Conservation (phyloP, 2,888 invertebrate species). For the Trachelus iudaicus region DNA sequence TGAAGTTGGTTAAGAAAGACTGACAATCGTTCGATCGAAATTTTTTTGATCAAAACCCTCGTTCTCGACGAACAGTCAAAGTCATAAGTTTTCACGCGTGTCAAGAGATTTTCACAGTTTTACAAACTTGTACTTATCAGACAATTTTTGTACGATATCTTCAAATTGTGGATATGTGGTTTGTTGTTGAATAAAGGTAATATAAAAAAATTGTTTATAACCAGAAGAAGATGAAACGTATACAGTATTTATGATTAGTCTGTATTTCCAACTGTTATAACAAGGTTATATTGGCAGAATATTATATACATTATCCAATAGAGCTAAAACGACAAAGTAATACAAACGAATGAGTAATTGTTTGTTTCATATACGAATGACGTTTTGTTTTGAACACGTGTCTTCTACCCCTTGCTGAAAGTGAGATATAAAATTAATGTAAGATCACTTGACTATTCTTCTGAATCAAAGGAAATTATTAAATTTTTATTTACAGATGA, state of each 20-base stretch:
- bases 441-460: not conserved
- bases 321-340: not conserved
- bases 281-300: not conserved
- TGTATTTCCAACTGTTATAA: not conserved
- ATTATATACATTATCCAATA: not conserved
- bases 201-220: not conserved
- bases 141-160: not conserved
- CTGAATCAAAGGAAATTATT: not conserved
- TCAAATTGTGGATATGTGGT: not conserved
- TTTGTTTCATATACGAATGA: not conserved
- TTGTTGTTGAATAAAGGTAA: not conserved
- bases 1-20: not conserved
- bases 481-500: not conserved
- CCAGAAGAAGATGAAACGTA: not conserved
- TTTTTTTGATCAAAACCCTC: not conserved
- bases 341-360: not conserved
- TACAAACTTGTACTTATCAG: not conserved
- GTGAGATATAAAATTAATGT: not conserved
- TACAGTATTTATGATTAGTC: not conserved
- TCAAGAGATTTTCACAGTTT: not conserved
- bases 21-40: not conserved
- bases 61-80: not conserved
- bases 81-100: not conserved
- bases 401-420: not conserved
- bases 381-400: not conserved